Percentiles rank a stretch among this genome's conserved stretches.
These are phyloP conservation scores for Semotilus atromaculatus DNA, from an alignment of 2,797 vertebrate species.

Conservation along the genomic window DNA sequence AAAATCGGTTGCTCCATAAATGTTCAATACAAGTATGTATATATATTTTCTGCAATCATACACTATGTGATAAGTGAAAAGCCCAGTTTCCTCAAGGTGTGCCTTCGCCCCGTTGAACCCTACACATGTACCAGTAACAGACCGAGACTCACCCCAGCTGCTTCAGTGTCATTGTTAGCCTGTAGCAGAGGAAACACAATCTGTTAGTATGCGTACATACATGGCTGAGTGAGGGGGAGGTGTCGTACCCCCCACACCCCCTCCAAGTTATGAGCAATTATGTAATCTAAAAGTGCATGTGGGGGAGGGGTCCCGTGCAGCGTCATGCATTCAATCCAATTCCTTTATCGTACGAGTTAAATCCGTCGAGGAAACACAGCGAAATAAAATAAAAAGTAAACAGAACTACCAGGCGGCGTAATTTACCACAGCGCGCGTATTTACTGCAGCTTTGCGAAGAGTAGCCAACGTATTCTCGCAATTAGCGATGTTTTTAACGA, in stretches of 20 bases:
- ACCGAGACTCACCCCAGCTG: constrained; percentile 68
- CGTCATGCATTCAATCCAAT: background rate
- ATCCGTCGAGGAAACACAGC: background rate
- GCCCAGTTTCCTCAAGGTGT: no score
- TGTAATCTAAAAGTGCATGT: constrained; percentile 61
- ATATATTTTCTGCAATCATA: no score
- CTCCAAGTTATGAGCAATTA: constrained; percentile 70
- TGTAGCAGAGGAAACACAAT: constrained; percentile 58
- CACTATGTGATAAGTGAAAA: no score
- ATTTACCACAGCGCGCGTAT: background rate
- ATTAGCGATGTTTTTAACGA: background rate
- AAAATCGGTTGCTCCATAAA: no score
- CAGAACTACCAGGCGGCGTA: rapidly evolving
- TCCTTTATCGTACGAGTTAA: background rate
- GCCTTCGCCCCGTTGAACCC: no score
- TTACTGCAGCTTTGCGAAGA: background rate
- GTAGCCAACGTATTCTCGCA: background rate
- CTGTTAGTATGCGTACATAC: constrained; percentile 61
- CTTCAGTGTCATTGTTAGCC: constrained; percentile 62
- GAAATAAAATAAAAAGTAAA: background rate
- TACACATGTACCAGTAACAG: background rate
- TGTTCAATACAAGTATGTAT: no score
- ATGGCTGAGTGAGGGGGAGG: constrained; percentile 70
- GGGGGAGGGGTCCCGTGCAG: constrained; percentile 47
- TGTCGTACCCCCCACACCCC: constrained; percentile 46